phyloP scores from a whole-genome alignment of 2,888 invertebrate species.

The Pandemis cinnamomeana region DNA sequence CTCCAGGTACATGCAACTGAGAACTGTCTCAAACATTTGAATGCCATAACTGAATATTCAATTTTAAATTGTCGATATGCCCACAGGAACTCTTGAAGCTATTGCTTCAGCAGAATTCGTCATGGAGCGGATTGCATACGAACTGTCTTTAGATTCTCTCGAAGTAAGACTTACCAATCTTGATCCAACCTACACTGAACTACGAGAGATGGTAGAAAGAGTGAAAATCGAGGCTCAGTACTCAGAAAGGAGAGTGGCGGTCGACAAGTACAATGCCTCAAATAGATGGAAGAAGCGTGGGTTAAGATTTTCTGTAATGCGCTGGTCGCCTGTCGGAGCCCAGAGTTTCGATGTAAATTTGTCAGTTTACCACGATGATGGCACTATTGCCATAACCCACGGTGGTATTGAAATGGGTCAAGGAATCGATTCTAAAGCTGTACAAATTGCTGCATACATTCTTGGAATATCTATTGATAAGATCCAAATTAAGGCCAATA shows the following conservation, averaged over 20 bases:
- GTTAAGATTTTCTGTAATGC: constrained; percentile 84
- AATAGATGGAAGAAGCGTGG: constrained; percentile 90
- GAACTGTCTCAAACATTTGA: too few relatives aligned
- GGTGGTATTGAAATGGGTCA: constrained; percentile 88
- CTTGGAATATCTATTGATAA: constrained; percentile 86
- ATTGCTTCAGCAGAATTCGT: constrained; percentile 80
- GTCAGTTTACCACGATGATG: constrained; percentile 83
- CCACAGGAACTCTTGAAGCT: constrained; percentile 74
- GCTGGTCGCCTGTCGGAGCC: constrained; percentile 75
- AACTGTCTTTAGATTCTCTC: constrained; percentile 76
- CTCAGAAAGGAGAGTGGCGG: constrained; percentile 66
- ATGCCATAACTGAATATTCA: too few relatives aligned
- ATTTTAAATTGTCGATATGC: too few relatives aligned
- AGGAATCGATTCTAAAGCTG: constrained; percentile 88
- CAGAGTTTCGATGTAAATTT: constrained; percentile 78
- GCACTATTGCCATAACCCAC: constrained; percentile 86
- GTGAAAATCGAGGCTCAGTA: constrained; percentile 79
- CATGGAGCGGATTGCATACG: constrained; percentile 85
- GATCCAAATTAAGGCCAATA: constrained; percentile 86
- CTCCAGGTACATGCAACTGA: constrained; percentile 57
- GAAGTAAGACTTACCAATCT: constrained; percentile 80
- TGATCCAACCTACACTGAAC: constrained; percentile 44
- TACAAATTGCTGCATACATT: constrained; percentile 86
- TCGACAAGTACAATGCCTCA: constrained; percentile 79
- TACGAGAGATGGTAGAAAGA: constrained; percentile 75